These are phyloP conservation scores for Benthosema pterotum DNA, from an alignment of 2,797 vertebrate genomes.

Conservation along the genomic window DNA sequence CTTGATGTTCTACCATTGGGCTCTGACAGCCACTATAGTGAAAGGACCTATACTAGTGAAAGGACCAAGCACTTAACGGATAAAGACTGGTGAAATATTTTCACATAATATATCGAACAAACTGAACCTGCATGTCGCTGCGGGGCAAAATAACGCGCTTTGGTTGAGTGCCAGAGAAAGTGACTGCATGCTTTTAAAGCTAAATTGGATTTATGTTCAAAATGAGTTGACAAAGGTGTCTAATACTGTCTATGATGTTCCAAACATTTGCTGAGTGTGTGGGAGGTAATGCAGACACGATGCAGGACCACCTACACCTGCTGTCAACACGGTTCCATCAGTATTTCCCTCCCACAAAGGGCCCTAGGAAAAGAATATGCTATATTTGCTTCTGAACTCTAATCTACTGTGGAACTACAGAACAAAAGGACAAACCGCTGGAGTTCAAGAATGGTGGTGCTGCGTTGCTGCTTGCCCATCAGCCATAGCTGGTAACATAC, in stretches of 20 bases:
- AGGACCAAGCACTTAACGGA: not conserved
- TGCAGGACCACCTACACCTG: not conserved
- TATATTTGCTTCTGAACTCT: not conserved
- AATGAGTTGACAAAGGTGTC: not conserved
- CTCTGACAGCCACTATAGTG: not conserved
- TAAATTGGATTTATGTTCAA: constrained; percentile 7
- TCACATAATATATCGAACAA: not conserved
- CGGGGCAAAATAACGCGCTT: not conserved
- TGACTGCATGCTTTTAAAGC: constrained; percentile 6
- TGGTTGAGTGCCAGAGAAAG: not conserved
- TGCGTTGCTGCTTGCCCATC: too few species aligned
- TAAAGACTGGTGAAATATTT: constrained; percentile 1
- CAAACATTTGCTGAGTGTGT: not conserved
- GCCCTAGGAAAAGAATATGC: not conserved
- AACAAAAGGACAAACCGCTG: too few species aligned
- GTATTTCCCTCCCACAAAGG: constrained; percentile 1
- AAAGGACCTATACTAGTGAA: not conserved
- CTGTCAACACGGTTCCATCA: not conserved
- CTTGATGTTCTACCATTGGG: too few species aligned
- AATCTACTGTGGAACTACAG: too few species aligned
- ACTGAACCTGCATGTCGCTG: not conserved
- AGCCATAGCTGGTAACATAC: too few species aligned
- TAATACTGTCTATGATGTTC: not conserved
- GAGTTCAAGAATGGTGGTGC: too few species aligned
- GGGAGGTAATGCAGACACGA: not conserved